Percentiles rank a stretch among this genome's conserved stretches.
Conservation (phyloP, 2,888 invertebrate genomes). For the Ormia ochracea region DNA sequence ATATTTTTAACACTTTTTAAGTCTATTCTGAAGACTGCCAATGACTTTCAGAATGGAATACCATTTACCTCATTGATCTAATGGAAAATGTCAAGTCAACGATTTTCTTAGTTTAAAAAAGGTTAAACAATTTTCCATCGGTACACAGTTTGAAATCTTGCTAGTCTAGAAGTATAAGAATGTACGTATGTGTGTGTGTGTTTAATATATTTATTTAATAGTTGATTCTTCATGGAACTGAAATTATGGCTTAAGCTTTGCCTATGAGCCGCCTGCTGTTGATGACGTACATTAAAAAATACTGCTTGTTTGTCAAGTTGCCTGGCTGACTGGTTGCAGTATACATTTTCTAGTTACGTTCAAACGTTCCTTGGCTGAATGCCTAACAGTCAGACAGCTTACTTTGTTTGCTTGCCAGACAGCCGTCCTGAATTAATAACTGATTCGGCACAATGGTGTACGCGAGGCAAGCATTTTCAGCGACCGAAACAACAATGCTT, state of each 20-base stretch:
- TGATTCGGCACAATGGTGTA: conserved; percentile 68
- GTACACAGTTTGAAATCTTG: too few relatives aligned
- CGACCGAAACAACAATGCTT: conserved; percentile 68
- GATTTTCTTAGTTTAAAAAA: too few relatives aligned
- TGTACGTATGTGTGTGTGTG: too few relatives aligned
- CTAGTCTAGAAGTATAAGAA: too few relatives aligned
- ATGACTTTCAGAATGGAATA: too few relatives aligned
- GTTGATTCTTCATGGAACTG: conserved; percentile 29
- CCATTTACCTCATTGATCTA: too few relatives aligned
- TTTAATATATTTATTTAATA: background rate
- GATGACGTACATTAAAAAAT: conserved; percentile 32
- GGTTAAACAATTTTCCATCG: too few relatives aligned
- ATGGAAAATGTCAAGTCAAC: too few relatives aligned
- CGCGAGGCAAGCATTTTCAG: conserved; percentile 73
- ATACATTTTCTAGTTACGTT: conserved; percentile 46
- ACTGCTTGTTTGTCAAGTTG: conserved; percentile 39
- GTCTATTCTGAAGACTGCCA: too few relatives aligned
- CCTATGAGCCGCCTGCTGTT: conserved; percentile 40
- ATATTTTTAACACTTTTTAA: too few relatives aligned
- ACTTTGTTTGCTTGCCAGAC: conserved; percentile 51
- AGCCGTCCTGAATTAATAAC: conserved; percentile 50
- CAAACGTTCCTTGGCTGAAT: conserved; percentile 49
- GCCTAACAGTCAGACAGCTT: conserved; percentile 51
- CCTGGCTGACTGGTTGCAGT: conserved; percentile 12
- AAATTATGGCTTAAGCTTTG: conserved; percentile 13